Conservation (phyloP, 2,797 vertebrate species). For the Bradypus variegatus region DNA sequence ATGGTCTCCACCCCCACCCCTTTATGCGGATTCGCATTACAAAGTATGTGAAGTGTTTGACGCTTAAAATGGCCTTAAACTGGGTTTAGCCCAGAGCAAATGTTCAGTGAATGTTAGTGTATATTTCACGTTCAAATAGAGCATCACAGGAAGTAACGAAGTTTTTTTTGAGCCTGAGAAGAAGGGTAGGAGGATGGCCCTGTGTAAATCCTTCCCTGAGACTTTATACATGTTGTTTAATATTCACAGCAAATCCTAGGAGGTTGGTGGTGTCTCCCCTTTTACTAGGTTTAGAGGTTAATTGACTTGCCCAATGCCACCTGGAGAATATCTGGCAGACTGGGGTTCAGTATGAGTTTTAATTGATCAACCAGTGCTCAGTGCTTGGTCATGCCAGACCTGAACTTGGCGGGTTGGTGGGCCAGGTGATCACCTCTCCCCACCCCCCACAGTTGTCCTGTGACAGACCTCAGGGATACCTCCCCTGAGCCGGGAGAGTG, state of each 20-base stretch:
- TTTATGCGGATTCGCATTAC: neutral
- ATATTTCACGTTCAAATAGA: neutral
- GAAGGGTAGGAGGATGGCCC: neutral
- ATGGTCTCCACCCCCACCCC: neutral
- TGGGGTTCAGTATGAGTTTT: neutral
- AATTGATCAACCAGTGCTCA: neutral
- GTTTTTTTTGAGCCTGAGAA: slow-evolving; percentile 24
- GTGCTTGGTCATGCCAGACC: neutral
- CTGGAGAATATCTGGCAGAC: neutral
- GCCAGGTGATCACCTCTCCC: neutral
- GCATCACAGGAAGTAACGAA: neutral
- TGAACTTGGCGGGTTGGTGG: neutral
- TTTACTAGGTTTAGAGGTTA: slow-evolving; percentile 11
- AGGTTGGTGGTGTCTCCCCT: neutral
- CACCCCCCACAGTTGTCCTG: neutral
- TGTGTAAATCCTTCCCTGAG: slow-evolving; percentile 24
- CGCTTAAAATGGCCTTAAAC: neutral
- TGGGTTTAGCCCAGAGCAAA: neutral
- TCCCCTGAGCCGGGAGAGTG: neutral
- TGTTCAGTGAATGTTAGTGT: neutral
- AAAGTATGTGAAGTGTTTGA: neutral
- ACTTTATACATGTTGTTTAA: slow-evolving; percentile 5
- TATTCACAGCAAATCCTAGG: neutral
- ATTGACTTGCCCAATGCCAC: neutral
- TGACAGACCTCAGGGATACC: neutral